phyloP scores from a whole-genome alignment of 2,888 invertebrate species.

The Aproaerema taeniolella region DNA sequence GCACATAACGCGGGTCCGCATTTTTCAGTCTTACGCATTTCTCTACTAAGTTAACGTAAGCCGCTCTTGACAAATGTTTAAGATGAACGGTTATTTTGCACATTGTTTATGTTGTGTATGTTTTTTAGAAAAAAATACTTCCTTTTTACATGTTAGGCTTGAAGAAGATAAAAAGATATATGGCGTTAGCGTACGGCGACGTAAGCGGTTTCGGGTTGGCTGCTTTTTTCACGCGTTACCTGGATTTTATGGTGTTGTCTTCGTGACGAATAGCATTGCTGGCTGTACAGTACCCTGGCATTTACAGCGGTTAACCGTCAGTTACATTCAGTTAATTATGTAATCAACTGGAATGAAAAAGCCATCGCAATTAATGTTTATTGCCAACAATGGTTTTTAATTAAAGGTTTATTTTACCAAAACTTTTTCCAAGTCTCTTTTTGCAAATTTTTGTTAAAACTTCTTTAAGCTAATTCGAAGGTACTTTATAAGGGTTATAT shows the following conservation, averaged over 20 bases:
- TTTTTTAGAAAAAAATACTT: conserved; percentile 50
- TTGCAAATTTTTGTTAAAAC: too few species aligned
- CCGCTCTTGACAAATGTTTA: conserved; percentile 72
- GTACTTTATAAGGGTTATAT: too few species aligned
- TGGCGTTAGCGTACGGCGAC: conserved; percentile 31
- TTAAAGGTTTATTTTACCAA: too few species aligned
- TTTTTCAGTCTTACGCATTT: conserved; percentile 51
- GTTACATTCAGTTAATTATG: too few species aligned
- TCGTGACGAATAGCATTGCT: conserved; percentile 12
- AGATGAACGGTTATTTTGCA: conserved; percentile 73
- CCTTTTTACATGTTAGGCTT: conserved; percentile 35
- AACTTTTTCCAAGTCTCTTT: too few species aligned
- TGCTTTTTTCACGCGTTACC: conserved; percentile 33
- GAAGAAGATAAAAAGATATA: conserved; percentile 43
- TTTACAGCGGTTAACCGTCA: too few species aligned
- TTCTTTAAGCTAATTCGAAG: too few species aligned
- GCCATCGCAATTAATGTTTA: too few species aligned
- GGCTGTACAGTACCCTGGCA: too few species aligned
- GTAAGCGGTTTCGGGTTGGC: conserved; percentile 37
- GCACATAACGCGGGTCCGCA: conserved; percentile 31
- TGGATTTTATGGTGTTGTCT: conserved; percentile 23
- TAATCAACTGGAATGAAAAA: too few species aligned
- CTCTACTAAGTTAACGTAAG: conserved; percentile 68
- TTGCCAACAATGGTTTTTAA: too few species aligned
- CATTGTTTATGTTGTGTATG: conserved; percentile 56